Evolutionary conservation across 2,888 invertebrate species (phyloP).

Genomic region (Slavum lentiscoides): DNA sequence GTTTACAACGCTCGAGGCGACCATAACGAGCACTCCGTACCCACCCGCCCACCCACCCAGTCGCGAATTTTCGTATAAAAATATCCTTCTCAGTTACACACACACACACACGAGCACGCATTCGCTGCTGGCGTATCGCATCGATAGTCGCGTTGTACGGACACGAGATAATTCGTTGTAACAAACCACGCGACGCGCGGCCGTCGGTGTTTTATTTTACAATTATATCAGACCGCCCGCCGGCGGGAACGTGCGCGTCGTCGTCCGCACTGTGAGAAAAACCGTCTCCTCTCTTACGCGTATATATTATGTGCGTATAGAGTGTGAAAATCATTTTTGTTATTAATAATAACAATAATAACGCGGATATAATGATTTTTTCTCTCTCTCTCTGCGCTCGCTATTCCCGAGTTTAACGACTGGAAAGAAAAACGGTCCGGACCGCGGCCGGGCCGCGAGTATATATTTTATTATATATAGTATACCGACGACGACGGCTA

Average conservation of each 20-base stretch:
- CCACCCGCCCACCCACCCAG: too few species aligned
- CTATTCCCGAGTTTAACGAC: neutral
- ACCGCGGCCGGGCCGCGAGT: neutral
- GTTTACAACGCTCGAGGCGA: constrained; percentile 41
- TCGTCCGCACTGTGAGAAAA: constrained; percentile 25
- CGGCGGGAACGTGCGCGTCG: neutral
- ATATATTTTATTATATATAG: neutral
- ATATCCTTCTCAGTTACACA: neutral
- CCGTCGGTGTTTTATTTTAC: neutral
- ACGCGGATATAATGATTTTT: neutral
- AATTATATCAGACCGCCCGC: constrained; percentile 45
- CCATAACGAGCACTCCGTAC: constrained; percentile 31
- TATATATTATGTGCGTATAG: neutral
- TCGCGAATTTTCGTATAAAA: neutral
- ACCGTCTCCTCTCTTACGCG: neutral
- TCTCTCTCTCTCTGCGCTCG: neutral
- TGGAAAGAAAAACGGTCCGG: neutral
- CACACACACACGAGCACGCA: neutral
- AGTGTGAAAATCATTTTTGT: too few species aligned
- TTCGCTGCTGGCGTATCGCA: neutral
- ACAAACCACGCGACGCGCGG: neutral
- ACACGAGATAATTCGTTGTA: constrained; percentile 22
- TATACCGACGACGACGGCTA: neutral
- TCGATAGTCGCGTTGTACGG: neutral
- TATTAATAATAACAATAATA: too few species aligned